These are phyloP conservation scores for Pelecanoides urinatrix DNA, from an alignment of 2,113 vertebrate genomes.

Conservation along the genomic window DNA sequence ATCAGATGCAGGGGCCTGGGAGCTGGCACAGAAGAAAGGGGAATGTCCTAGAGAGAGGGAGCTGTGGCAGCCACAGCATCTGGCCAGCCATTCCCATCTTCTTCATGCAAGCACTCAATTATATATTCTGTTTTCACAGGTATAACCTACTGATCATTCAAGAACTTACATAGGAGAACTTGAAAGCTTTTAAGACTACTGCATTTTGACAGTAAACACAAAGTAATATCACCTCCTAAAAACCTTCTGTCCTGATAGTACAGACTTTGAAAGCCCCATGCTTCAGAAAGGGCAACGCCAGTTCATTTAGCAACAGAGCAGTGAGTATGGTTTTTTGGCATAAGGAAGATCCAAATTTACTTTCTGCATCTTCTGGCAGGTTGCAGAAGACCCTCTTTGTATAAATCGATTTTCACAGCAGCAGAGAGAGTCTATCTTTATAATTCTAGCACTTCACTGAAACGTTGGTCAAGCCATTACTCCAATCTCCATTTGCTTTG, in stretches of 20 bases:
- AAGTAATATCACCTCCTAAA: background rate
- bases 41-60: background rate
- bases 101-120: background rate
- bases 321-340: rapidly evolving
- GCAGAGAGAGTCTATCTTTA: background rate
- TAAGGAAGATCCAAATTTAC: background rate
- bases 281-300: background rate
- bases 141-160: background rate
- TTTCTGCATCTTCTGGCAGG: background rate
- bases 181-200: background rate
- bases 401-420: background rate
- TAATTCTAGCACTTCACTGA: background rate
- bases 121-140: background rate
- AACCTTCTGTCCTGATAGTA: background rate
- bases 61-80: background rate
- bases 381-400: background rate
- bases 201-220: background rate
- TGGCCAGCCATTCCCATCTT: rapidly evolving
- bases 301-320: background rate
- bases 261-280: background rate
- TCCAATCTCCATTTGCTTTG: background rate
- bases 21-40: background rate
- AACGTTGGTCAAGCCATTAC: background rate
- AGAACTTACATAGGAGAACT: background rate
- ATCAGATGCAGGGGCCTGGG: background rate